Conservation (phyloP, 1,140 invertebrate genomes). For the Aphidius gifuensis region DNA sequence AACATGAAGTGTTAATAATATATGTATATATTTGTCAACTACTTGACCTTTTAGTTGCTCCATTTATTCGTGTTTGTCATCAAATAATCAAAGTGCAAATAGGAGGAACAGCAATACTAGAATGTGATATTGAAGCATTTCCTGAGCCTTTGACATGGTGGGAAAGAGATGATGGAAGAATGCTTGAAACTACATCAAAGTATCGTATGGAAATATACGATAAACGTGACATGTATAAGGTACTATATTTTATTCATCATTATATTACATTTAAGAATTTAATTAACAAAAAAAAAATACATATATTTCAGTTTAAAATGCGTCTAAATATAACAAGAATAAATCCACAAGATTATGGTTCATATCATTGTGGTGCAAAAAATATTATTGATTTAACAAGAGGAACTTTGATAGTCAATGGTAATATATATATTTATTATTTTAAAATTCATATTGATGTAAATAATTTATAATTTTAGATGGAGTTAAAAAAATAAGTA, state of each 20-base stretch:
- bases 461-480: conserved; percentile 24
- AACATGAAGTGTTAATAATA: background rate
- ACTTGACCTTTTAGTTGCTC: conserved; percentile 65
- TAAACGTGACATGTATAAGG: conserved; percentile 55
- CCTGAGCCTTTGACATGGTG: conserved; percentile 83
- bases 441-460: background rate
- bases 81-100: conserved; percentile 70
- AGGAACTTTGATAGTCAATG: conserved; percentile 70
- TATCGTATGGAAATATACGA: conserved; percentile 65
- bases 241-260: conserved; percentile 34
- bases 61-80: conserved; percentile 74
- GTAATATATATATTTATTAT: conserved; percentile 51
- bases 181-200: conserved; percentile 68
- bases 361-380: conserved; percentile 80
- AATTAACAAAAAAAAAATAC: background rate
- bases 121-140: conserved; percentile 86
- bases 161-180: conserved; percentile 74
- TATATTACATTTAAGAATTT: conserved; percentile 16
- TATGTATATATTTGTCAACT: conserved; percentile 6
- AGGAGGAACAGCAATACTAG: conserved; percentile 66
- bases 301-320: conserved; percentile 61
- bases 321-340: conserved; percentile 71
- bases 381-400: conserved; percentile 76
- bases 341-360: conserved; percentile 63
- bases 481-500: conserved; percentile 26